Base-by-base conservation (phyloP, 92 coral and sea anemone species). In the Zoanthus gigantus region DNA sequence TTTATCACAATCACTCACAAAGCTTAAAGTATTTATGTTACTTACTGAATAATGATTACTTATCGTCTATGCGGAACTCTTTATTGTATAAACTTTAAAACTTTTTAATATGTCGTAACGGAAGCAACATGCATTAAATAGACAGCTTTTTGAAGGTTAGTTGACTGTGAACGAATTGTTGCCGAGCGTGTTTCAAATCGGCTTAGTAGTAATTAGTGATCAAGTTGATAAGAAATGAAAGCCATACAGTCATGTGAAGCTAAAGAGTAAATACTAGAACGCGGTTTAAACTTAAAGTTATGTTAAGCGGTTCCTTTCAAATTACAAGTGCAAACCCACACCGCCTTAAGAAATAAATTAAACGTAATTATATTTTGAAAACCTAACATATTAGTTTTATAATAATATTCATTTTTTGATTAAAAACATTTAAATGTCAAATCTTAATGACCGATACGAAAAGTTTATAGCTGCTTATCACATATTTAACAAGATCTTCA, bases 371-470 rank as follows among this genome's bases (percentile, higher is more conserved):
- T 37, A 37, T 54, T 29, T 77, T 52, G 6, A 30, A 32, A 3
- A 77, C 9, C 53, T 77, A 46, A 42, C 52, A 28, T 8, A 23
- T n/a, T 3, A 23, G 10, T 63, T 63, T 63, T 18, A 63, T 5
- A n/a, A 17, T 28, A 4, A 17, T n/a, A 17, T 63, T 12, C 9
- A 14, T 46, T 47, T 48, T 9, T 9, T 42, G 17, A 48, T 7
- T 18, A 2, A 44, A 75, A 75, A 47, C 56, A 75, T 18, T 48
- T 45, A 46, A 46, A 7, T 42, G 7, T 2, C 16, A 23, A 46
- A 45, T 75, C 42, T 75, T 77, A 77, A 54, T 77, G 53, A 77
- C 47, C 67, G 28, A 18, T 48, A 75, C 65, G 65, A 76, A 76
- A n/a, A 28, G 28, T 58, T 54, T 53, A 13, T 30, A 18, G 12